Conservation (phyloP, 1,140 invertebrate genomes). For the Phenacoccus solenopsis region DNA sequence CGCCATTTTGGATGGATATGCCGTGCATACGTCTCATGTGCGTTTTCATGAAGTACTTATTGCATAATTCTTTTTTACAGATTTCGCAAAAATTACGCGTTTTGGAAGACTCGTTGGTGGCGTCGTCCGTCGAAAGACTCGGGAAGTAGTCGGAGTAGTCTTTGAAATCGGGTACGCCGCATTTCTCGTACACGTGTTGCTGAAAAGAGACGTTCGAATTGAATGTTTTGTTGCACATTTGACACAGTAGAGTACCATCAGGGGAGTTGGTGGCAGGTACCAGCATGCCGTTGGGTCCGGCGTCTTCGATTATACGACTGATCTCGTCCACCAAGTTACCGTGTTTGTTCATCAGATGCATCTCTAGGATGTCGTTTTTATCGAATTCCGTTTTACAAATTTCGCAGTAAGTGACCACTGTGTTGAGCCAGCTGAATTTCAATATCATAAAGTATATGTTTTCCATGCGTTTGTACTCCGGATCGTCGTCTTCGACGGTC, state of each 20-base stretch:
- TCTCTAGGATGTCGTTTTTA: slow-evolving; percentile 41
- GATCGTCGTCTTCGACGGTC: background rate
- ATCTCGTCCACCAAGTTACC: slow-evolving; percentile 36
- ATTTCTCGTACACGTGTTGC: slow-evolving; percentile 10
- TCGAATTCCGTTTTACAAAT: slow-evolving; percentile 45
- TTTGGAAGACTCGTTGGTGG: slow-evolving; percentile 30
- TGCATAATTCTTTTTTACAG: slow-evolving; percentile 98
- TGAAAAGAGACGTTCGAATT: background rate
- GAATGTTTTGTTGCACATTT: slow-evolving; percentile 39
- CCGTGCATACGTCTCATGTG: slow-evolving; percentile 99
- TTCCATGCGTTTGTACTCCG: slow-evolving; percentile 49
- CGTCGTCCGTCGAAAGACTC: background rate
- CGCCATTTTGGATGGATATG: slow-evolving; percentile 84
- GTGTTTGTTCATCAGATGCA: slow-evolving; percentile 47
- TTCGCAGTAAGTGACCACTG: slow-evolving; percentile 37
- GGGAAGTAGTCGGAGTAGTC: background rate
- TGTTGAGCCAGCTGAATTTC: slow-evolving; percentile 66
- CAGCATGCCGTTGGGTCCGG: background rate
- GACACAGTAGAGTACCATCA: slow-evolving; percentile 35
- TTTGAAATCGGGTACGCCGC: background rate
- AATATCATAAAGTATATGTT: slow-evolving; percentile 85
- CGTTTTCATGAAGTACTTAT: slow-evolving; percentile 99
- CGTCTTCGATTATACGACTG: slow-evolving; percentile 28
- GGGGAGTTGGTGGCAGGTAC: background rate
- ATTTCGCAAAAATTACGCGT: slow-evolving; percentile 93